Base-by-base conservation (phyloP, 2,888 invertebrate genomes). In the Hydraecia micacea region DNA sequence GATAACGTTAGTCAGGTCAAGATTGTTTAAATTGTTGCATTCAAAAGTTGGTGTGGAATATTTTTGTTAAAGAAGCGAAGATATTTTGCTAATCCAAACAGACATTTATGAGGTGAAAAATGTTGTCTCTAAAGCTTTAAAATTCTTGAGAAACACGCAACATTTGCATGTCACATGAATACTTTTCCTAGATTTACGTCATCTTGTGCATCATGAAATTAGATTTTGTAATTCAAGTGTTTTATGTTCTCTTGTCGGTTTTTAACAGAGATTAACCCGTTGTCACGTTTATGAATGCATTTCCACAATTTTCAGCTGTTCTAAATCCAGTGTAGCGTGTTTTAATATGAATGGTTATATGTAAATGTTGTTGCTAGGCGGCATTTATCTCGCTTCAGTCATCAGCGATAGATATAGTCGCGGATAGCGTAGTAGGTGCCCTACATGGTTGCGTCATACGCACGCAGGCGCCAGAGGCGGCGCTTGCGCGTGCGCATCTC, bases 401-500 rank as follows among this genome's bases (percentile, higher is more conserved):
- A 81, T 75, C 69, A 73, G 69, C 67, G 76, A 81, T 82, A 82
- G 81, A 85, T 84, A 84, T 84, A 89, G 86, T 80, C 73, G 79
- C 80, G 86, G 87, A 83, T 90, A 83, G 87, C 82, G 83, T 85
- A 83, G 88, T 89, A 86, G 88, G 79, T 86, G 89, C 89, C 86
- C 81, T 85, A 85, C 84, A 81, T 79, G 86, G 84, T 91, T 91
- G 91, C 91, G 91, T 91, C 91, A 91, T 75, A 79, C 70, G 79
- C 77, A 62, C 84, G 88, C 75, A 87, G 91, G 90, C 91, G 92
- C 92, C 90, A 87, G 89, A 89, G 88, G 84, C 86, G 83, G 84
- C 90, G 84, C 86, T 83, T 87, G 90, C 90, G 84, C 87, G 83
- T 87, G 90, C 90, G 91, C 91, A 93, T 91, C 86, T 93, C 94